Base-by-base conservation (phyloP, 2,113 vertebrate genomes). In the Lota lota region DNA sequence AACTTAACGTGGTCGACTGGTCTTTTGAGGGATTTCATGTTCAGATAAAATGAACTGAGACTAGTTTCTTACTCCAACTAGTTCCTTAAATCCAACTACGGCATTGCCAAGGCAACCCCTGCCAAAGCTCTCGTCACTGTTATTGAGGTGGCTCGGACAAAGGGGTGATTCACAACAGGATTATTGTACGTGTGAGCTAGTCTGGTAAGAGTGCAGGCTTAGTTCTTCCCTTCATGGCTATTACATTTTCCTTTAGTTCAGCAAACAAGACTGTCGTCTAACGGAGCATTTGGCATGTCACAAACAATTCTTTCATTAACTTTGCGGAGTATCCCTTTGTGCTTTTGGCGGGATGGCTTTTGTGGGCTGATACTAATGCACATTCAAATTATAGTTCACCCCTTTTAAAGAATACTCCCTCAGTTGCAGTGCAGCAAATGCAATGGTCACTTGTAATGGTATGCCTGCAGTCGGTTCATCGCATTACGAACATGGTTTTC, bases 111-210 rank as follows among this genome's bases (percentile, higher is more conserved):
- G 76, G 83, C 77, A 84, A 79, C 82, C 74, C 75, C 67, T 68
- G 70, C 71, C 67, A 63, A 79, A 81, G 77, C 73, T 75, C 58
- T 66, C 61, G 77, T 77, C 67, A 53, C 74, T 79, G 77, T 60
- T 74, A 76, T 71, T 74, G 80, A 72, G 75, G 84, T 74, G 72
- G 85, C 69, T 74, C 63, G 79, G 78, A 90, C 88, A 89, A 89
- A 90, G 85, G 87, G 62, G 70, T 79, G 80, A 90, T 92, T 91
- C 82, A 91, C 82, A 73, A 74, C 75, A 63, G 88, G 82, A 89
- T 89, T 91, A 88, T 88, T 89, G 79, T 81, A 89, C n/a, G 72
- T 86, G 80, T 86, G 79, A 83, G 83, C 79, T 47, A 10, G 69
- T 73, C 73, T 61, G 40, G 8, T 74, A 64, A 68, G 81, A 76